Percentiles rank a stretch among this genome's conserved stretches.
Conservation (phyloP, 1,140 invertebrate genomes). For the Ceratina australensis region DNA sequence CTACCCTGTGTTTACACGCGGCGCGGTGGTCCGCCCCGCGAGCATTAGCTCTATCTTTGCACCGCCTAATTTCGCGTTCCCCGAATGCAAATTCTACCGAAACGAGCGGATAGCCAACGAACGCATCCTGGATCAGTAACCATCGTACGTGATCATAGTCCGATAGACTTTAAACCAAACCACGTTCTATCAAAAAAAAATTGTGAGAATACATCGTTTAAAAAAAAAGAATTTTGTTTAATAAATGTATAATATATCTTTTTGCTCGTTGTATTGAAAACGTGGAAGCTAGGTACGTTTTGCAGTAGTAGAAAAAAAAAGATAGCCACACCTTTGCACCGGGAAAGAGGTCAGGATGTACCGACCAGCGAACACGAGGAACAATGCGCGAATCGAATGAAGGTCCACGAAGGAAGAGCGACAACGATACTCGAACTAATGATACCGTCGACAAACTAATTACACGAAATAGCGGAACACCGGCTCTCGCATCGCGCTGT, state of each 20-base stretch:
- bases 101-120: constrained; percentile 69
- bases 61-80: constrained; percentile 71
- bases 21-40: constrained; percentile 56
- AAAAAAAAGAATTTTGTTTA: no score
- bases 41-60: constrained; percentile 72
- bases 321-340: constrained; percentile 46
- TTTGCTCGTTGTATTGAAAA: no score
- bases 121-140: no score
- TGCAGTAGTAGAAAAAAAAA: background rate
- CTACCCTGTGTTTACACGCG: constrained; percentile 77
- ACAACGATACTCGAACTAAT: constrained; percentile 58
- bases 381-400: constrained; percentile 48
- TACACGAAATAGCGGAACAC: constrained; percentile 44
- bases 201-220: no score
- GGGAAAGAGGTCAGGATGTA: constrained; percentile 55
- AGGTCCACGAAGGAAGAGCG: constrained; percentile 56
- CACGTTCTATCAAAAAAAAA: no score
- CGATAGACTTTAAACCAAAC: no score
- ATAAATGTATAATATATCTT: no score
- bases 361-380: constrained; percentile 44
- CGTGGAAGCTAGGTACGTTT: background rate
- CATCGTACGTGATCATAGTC: no score
- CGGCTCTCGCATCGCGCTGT: constrained; percentile 31
- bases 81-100: constrained; percentile 74
- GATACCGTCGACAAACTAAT: constrained; percentile 49